Conservation (phyloP, 2,888 invertebrate species). For the Athetis lepigone region DNA sequence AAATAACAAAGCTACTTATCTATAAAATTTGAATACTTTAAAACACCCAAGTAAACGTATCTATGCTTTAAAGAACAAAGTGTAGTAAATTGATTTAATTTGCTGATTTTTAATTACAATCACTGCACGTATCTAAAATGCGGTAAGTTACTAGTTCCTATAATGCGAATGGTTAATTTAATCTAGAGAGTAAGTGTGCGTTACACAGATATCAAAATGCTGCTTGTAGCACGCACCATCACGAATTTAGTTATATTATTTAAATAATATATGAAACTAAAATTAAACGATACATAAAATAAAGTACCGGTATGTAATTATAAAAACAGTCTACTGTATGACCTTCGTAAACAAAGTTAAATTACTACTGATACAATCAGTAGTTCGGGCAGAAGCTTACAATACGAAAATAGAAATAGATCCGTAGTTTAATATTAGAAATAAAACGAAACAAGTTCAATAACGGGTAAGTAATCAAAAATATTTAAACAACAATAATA, state of each 20-base stretch:
- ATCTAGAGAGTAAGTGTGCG: conserved; percentile 8
- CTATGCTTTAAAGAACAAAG: conserved; percentile 56
- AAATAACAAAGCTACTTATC: conserved; percentile 24
- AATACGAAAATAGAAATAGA: neutral
- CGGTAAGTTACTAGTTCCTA: conserved; percentile 30
- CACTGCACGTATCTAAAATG: conserved; percentile 48
- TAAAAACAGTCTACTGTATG: neutral
- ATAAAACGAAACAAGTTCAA: neutral
- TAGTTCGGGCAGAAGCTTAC: neutral
- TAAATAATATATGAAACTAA: neutral
- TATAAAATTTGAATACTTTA: neutral
- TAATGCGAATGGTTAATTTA: conserved; percentile 21
- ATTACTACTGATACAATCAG: conserved; percentile 5
- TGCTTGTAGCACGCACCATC: conserved; percentile 52
- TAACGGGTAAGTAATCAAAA: neutral
- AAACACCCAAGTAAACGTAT: neutral
- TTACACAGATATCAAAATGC: conserved; percentile 23
- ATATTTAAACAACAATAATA: conserved; percentile 3
- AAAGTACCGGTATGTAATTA: neutral
- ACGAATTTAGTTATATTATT: neutral
- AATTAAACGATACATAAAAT: neutral
- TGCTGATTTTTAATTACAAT: conserved; percentile 44
- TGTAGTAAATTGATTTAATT: conserved; percentile 37
- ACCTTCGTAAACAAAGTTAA: conserved; percentile 14
- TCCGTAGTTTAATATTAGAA: neutral